Percentiles rank a stretch among this genome's conserved stretches.
Conservation (phyloP, 2,113 vertebrate species). For the Albula glossodonta region DNA sequence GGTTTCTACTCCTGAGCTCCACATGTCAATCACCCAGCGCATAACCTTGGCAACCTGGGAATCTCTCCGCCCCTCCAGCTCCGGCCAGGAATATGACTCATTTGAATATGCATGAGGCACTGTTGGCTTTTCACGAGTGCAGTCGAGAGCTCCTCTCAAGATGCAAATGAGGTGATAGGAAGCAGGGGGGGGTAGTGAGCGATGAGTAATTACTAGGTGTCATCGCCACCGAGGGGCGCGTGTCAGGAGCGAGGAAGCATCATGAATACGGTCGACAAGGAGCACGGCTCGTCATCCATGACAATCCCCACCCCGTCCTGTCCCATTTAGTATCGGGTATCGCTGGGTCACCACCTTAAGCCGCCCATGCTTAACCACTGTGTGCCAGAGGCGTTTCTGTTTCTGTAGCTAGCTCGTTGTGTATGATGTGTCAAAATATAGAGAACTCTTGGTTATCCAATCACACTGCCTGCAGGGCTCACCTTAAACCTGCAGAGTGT, state of each 20-base stretch:
- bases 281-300: not conserved
- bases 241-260: slow-evolving; percentile 3
- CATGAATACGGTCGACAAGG: not conserved
- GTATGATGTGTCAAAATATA: not conserved
- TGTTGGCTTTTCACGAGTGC: not conserved
- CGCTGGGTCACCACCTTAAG: not conserved
- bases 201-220: slow-evolving; percentile 7
- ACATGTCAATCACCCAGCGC: not conserved
- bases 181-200: not conserved
- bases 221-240: not conserved
- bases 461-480: not conserved
- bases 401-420: not conserved
- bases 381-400: not conserved
- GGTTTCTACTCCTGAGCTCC: not conserved
- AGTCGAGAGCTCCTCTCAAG: not conserved
- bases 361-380: not conserved
- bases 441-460: not conserved
- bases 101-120: slow-evolving; percentile 39
- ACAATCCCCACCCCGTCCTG: not conserved
- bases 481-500: not conserved
- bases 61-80: not conserved
- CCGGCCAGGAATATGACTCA: not conserved
- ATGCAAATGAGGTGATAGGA: not conserved
- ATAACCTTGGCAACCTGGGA: slow-evolving; percentile 17
- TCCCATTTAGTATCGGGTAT: too few species aligned